Evolutionary conservation across 92 coral and sea anemone genomes (phyloP).

Genomic region (Phenganax marumi): DNA sequence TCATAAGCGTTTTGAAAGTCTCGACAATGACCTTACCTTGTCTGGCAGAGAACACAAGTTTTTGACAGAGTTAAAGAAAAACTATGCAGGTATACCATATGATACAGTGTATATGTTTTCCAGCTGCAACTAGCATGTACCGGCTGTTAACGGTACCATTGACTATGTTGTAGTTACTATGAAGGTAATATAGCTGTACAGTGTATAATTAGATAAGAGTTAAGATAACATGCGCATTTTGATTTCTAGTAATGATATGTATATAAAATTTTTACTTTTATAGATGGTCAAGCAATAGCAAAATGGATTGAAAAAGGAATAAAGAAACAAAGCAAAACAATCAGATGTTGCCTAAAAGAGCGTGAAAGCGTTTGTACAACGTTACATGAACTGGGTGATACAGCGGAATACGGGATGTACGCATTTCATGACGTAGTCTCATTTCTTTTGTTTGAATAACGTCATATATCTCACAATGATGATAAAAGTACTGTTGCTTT

Average conservation of each 20-base stretch:
- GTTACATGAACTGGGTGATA: constrained; percentile 23
- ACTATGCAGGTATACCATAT: constrained; percentile 33
- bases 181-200: too few species aligned
- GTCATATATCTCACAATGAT: not conserved
- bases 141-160: too few species aligned
- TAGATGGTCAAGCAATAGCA: constrained; percentile 40
- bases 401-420: not conserved
- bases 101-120: too few species aligned
- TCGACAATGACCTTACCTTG: not conserved
- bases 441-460: constrained; percentile 17
- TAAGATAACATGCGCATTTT: not conserved
- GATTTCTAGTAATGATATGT: not conserved
- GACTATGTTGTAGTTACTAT: too few species aligned
- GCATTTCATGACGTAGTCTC: constrained; percentile 30
- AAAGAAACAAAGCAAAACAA: constrained; percentile 7
- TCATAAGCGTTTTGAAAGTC: constrained; percentile 4
- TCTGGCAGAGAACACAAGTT: constrained; percentile 15
- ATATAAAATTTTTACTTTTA: not conserved
- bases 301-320: constrained; percentile 20
- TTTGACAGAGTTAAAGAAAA: constrained; percentile 21
- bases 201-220: not conserved
- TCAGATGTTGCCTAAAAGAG: constrained; percentile 19
- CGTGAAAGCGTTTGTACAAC: constrained; percentile 12
- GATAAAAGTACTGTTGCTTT: not conserved
- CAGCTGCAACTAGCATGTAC: too few species aligned